phyloP scores from a whole-genome alignment of 1,140 invertebrate species.

The Zaprionus tsacasi region DNA sequence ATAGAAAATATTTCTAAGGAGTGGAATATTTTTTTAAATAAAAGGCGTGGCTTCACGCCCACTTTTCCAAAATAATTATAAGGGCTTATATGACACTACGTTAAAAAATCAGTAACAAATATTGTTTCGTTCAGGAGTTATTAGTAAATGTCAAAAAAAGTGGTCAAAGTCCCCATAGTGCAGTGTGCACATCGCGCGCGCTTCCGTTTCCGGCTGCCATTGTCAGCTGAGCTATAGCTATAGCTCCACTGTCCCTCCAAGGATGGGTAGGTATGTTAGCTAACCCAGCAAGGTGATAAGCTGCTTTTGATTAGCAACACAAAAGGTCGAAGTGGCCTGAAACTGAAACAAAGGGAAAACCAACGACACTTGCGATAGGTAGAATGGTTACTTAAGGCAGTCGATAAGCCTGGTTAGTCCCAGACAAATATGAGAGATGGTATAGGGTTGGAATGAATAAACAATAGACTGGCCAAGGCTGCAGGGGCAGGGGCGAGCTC shows the following conservation, averaged over 20 bases:
- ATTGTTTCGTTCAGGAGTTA: too few species aligned
- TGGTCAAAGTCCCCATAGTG: too few species aligned
- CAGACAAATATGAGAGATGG: neutral
- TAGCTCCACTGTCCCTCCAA: too few species aligned
- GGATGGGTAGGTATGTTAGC: too few species aligned
- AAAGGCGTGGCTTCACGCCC: too few species aligned
- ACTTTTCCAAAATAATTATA: too few species aligned
- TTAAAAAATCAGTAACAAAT: too few species aligned
- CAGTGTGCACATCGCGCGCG: slow-evolving; percentile 25
- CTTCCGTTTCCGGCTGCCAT: slow-evolving; percentile 50
- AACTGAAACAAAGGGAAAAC: slow-evolving; percentile 11
- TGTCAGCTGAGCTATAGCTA: too few species aligned
- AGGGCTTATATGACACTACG: too few species aligned
- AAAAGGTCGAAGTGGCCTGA: slow-evolving; percentile 48
- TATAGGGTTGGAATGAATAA: neutral
- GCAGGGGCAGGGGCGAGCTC: neutral
- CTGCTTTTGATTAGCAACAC: slow-evolving; percentile 60
- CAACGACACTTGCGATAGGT: neutral
- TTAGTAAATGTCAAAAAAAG: too few species aligned
- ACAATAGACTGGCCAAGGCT: neutral
- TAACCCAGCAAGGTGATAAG: slow-evolving; percentile 67
- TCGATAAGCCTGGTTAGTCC: neutral
- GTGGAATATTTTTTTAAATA: too few species aligned
- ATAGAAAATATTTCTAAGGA: too few species aligned
- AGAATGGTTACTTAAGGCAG: neutral